Evolutionary conservation across 2,888 invertebrate genomes (phyloP).

Genomic region (Mesorhabditis spiculigera): DNA sequence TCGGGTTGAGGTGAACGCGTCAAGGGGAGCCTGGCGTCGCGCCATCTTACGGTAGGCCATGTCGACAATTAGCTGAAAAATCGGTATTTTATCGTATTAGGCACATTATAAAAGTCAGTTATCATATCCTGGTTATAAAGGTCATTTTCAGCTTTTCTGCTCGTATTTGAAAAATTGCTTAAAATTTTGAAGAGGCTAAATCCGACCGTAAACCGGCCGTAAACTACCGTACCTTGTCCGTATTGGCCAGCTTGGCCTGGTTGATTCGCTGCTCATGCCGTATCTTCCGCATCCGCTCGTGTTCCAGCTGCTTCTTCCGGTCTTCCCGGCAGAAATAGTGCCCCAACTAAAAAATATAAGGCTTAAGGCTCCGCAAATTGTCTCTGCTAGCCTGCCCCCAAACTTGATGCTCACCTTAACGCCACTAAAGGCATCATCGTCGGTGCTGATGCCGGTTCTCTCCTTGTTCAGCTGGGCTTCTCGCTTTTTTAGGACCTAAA

Average conservation of each 20-base stretch:
- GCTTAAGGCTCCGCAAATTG: neutral
- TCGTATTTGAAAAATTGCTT: too few species aligned
- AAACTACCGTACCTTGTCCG: conserved; percentile 21
- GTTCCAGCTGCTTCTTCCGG: conserved; percentile 72
- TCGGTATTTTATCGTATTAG: conserved; percentile 15
- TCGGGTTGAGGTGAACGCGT: conserved; percentile 67
- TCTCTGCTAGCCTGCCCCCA: neutral
- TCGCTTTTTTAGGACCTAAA: conserved; percentile 66
- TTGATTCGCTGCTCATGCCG: conserved; percentile 58
- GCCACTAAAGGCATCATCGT: conserved; percentile 76
- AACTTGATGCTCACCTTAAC: conserved; percentile 64
- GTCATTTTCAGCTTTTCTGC: too few species aligned
- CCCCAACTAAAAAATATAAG: conserved; percentile 62
- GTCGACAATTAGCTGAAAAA: conserved; percentile 59
- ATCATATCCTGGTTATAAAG: too few species aligned
- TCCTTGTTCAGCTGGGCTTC: conserved; percentile 71
- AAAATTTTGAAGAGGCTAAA: too few species aligned
- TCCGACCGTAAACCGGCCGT: neutral
- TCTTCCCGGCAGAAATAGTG: conserved; percentile 77
- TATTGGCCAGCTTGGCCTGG: conserved; percentile 50
- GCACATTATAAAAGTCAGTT: too few species aligned
- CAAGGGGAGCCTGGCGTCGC: conserved; percentile 61
- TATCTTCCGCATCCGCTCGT: conserved; percentile 69
- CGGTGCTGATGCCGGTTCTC: conserved; percentile 71
- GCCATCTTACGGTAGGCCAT: conserved; percentile 64